phyloP scores from a whole-genome alignment of 2,113 vertebrate genomes.

The Excalfactoria chinensis region DNA sequence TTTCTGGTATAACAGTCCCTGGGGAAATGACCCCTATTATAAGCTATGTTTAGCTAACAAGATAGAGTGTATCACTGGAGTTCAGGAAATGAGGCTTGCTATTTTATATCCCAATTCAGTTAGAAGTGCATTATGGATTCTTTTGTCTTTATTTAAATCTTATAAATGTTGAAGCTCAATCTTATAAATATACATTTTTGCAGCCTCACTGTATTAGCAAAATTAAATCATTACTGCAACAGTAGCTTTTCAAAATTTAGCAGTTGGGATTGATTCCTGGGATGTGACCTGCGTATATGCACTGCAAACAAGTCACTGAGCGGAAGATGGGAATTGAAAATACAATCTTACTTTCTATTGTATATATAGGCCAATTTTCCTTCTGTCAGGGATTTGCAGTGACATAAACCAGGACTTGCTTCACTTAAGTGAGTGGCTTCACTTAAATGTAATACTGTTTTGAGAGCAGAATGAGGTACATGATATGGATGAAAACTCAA shows the following conservation, averaged over 20 bases:
- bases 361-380: not conserved
- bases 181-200: slow-evolving; percentile 9
- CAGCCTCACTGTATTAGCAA: not conserved
- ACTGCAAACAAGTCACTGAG: not conserved
- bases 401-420: slow-evolving; percentile 4
- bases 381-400: not conserved
- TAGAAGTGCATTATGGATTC: slow-evolving; percentile 28
- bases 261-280: not conserved
- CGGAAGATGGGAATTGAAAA: not conserved
- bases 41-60: slow-evolving; percentile 26
- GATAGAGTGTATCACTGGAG: not conserved
- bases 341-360: slow-evolving; percentile 7
- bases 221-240: slow-evolving; percentile 1
- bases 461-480: not conserved
- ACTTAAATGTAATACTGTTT: not conserved
- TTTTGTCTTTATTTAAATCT: slow-evolving; percentile 44
- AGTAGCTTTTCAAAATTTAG: not conserved
- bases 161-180: slow-evolving; percentile 18
- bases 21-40: slow-evolving; percentile 19
- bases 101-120: slow-evolving; percentile 15
- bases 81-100: slow-evolving; percentile 36
- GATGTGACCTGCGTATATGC: not conserved
- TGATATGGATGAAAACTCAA: not conserved
- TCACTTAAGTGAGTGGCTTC: slow-evolving; percentile 11
- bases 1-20: not conserved